Evolutionary conservation across 2,888 invertebrate species (phyloP).

Genomic region (Azorinus chamasolen): DNA sequence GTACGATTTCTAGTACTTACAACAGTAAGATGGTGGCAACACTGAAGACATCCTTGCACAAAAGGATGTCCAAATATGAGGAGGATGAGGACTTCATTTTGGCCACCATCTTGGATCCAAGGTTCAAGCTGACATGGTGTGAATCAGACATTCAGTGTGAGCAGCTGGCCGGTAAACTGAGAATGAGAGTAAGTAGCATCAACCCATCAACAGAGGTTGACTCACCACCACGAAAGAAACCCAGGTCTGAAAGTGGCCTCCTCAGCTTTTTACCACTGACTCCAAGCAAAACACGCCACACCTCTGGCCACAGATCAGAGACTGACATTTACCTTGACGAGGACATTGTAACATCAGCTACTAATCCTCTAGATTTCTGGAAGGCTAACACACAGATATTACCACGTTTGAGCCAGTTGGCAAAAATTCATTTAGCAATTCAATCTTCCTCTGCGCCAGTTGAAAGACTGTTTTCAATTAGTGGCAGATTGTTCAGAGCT

Average conservation of each 20-base stretch:
- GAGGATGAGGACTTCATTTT: constrained; percentile 14
- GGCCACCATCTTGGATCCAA: constrained; percentile 35
- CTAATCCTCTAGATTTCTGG: constrained; percentile 25
- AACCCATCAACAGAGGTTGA: neutral
- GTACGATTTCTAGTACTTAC: constrained; percentile 19
- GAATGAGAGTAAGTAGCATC: neutral
- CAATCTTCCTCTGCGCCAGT: constrained; percentile 42
- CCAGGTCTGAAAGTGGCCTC: constrained; percentile 19
- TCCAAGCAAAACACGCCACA: neutral
- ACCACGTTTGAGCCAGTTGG: constrained; percentile 17
- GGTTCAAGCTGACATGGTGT: constrained; percentile 35
- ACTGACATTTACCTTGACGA: constrained; percentile 11
- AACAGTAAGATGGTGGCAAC: constrained; percentile 36
- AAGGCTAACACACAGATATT: constrained; percentile 11
- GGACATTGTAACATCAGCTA: constrained; percentile 8
- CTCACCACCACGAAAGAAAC: constrained; percentile 15
- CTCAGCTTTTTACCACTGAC: constrained; percentile 31
- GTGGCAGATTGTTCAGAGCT: constrained; percentile 40
- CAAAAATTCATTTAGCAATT: constrained; percentile 23
- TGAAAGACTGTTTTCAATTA: constrained; percentile 41
- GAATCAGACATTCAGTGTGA: neutral
- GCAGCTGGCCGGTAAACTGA: neutral
- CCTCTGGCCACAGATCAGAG: constrained; percentile 2
- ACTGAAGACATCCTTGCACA: constrained; percentile 10
- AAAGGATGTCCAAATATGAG: constrained; percentile 22